Percentiles rank a stretch among this genome's conserved stretches.
Conservation (phyloP, 2,797 vertebrate species). For the Tauraco hartlaubi region DNA sequence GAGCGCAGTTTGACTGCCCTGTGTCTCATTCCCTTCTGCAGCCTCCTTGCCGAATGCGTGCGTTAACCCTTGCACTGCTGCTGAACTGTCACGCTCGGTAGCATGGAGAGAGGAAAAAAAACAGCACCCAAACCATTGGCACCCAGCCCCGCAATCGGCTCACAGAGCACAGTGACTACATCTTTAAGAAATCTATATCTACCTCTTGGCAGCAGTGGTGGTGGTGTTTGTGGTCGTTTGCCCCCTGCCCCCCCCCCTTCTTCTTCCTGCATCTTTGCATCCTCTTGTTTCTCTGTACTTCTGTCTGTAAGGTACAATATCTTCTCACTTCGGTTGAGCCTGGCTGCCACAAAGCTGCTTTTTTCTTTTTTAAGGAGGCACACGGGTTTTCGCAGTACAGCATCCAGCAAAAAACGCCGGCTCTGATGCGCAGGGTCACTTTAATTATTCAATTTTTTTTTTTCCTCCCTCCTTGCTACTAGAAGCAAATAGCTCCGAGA, state of each 20-base stretch:
- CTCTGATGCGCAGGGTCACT: neutral
- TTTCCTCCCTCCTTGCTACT: neutral
- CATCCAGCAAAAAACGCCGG: neutral
- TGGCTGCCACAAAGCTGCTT: neutral
- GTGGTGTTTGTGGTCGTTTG: neutral
- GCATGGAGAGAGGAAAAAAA: neutral
- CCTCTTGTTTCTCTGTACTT: neutral
- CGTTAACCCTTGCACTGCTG: conserved; percentile 16
- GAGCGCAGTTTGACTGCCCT: neutral
- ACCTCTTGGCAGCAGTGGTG: neutral
- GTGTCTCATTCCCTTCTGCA: neutral
- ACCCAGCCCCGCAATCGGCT: neutral
- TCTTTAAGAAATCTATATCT: conserved; percentile 15
- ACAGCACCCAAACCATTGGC: neutral
- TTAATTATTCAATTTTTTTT: neutral
- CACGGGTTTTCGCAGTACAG: neutral
- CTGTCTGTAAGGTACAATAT: conserved; percentile 9
- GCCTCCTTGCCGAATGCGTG: neutral
- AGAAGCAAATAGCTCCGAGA: neutral
- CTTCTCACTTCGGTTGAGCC: neutral
- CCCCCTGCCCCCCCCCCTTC: too few species aligned
- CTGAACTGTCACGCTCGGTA: neutral
- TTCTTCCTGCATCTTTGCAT: neutral
- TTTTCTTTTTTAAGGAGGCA: conserved; percentile 50
- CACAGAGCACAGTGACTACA: neutral